phyloP scores from a whole-genome alignment of 2,113 vertebrate genomes.

The Scatophagus argus region DNA sequence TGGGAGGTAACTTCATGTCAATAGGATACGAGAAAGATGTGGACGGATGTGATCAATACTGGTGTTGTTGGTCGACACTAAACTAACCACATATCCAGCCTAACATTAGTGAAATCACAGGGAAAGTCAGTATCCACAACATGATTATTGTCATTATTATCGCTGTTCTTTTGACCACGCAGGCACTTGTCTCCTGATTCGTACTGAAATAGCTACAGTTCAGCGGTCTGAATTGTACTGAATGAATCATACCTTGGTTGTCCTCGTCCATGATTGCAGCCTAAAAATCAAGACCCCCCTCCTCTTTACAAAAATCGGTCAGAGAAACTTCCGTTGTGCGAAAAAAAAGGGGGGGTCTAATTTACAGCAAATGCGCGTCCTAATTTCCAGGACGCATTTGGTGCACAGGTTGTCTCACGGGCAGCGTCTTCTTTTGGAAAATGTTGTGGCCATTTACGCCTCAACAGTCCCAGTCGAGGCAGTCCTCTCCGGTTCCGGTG shows the following conservation, averaged over 20 bases:
- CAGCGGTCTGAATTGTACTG: conserved; percentile 1
- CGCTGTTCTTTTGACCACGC: neutral
- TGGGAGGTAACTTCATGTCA: conserved; percentile 23
- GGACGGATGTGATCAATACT: conserved; percentile 8
- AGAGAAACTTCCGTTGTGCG: conserved; percentile 66
- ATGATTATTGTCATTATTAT: neutral
- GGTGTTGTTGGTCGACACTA: neutral
- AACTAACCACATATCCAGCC: neutral
- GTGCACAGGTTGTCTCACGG: conserved; percentile 64
- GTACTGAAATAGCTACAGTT: conserved; percentile 5
- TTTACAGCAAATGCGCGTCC: conserved; percentile 46
- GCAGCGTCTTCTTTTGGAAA: conserved; percentile 49
- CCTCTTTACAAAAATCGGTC: conserved; percentile 17
- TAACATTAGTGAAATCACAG: neutral
- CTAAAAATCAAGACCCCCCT: conserved; percentile 23
- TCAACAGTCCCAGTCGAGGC: neutral
- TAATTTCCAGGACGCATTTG: conserved; percentile 63
- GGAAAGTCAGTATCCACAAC: neutral
- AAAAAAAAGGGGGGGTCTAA: conserved; percentile 28
- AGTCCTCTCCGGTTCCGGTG: conserved; percentile 21
- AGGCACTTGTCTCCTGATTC: conserved; percentile 22
- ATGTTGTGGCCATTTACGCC: conserved; percentile 61
- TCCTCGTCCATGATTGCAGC: conserved; percentile 80
- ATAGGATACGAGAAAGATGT: neutral
- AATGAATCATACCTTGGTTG: conserved; percentile 79